These are phyloP conservation scores for Thera britannica DNA, from an alignment of 2,888 invertebrate genomes.

Conservation along the genomic window DNA sequence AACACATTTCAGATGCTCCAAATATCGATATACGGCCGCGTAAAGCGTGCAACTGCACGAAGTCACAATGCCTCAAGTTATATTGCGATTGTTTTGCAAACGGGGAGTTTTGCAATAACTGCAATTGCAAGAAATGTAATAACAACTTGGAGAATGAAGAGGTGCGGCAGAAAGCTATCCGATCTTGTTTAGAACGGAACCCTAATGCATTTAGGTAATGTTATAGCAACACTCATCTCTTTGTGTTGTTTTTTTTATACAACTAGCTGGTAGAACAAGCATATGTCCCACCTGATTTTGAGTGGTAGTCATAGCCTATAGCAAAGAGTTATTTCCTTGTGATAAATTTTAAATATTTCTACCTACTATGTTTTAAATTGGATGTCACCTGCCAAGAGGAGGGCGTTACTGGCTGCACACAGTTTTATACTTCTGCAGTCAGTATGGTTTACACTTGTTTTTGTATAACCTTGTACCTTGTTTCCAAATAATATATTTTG, in stretches of 20 bases:
- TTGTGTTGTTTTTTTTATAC: background rate
- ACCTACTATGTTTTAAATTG: no score
- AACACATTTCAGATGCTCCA: constrained; percentile 37
- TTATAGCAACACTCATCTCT: background rate
- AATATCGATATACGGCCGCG: constrained; percentile 86
- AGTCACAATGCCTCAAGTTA: constrained; percentile 98
- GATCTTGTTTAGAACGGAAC: constrained; percentile 97
- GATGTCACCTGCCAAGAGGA: no score
- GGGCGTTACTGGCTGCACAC: no score
- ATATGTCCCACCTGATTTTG: no score
- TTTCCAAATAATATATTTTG: no score
- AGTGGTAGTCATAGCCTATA: no score
- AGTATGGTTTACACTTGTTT: no score
- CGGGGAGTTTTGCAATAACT: constrained; percentile 98
- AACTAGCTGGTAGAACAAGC: no score
- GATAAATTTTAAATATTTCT: no score
- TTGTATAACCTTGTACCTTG: no score
- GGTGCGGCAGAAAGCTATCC: constrained; percentile 96
- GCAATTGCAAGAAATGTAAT: constrained; percentile 98
- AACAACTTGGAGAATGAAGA: constrained; percentile 98
- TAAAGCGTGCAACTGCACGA: constrained; percentile 99
- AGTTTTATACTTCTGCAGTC: no score
- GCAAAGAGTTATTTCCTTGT: no score
- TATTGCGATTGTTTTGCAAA: constrained; percentile 99
- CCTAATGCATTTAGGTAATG: constrained; percentile 94